phyloP scores from a whole-genome alignment of 2,797 vertebrate genomes.

The Tenualosa thibaudeaui region DNA sequence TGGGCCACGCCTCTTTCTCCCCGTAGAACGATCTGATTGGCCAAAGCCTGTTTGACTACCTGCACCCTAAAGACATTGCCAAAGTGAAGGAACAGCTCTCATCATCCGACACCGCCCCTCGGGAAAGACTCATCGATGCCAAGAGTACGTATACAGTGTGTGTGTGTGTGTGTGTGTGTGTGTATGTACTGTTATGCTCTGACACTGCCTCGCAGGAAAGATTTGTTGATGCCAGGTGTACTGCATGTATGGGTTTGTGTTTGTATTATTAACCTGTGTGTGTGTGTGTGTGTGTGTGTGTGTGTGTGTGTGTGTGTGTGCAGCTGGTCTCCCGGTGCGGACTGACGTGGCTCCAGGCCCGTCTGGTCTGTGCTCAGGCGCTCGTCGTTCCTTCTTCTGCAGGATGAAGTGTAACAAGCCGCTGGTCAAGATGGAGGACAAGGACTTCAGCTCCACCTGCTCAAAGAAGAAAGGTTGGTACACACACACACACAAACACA shows the following conservation, averaged over 20 bases:
- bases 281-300: too few species aligned
- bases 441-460: slow-evolving; percentile 95
- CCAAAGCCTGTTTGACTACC: slow-evolving; percentile 97
- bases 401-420: slow-evolving; percentile 98
- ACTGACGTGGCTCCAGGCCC: slow-evolving; percentile 95
- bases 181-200: neutral
- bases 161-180: too few species aligned
- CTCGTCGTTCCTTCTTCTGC: slow-evolving; percentile 96
- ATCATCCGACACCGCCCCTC: slow-evolving; percentile 92
- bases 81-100: slow-evolving; percentile 99
- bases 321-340: slow-evolving; percentile 97
- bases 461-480: slow-evolving; percentile 96
- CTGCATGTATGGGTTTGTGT: too few species aligned
- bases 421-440: slow-evolving; percentile 95
- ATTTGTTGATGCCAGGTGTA: too few species aligned
- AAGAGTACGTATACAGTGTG: slow-evolving; percentile 79
- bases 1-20: neutral
- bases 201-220: too few species aligned
- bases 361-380: slow-evolving; percentile 92
- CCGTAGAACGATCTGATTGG: slow-evolving; percentile 95
- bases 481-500: too few species aligned
- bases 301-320: too few species aligned
- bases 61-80: slow-evolving; percentile 98
- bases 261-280: too few species aligned
- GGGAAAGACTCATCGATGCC: slow-evolving; percentile 95